Base-by-base conservation (phyloP, 2,888 invertebrate genomes). In the Pristionchus exspectatus region DNA sequence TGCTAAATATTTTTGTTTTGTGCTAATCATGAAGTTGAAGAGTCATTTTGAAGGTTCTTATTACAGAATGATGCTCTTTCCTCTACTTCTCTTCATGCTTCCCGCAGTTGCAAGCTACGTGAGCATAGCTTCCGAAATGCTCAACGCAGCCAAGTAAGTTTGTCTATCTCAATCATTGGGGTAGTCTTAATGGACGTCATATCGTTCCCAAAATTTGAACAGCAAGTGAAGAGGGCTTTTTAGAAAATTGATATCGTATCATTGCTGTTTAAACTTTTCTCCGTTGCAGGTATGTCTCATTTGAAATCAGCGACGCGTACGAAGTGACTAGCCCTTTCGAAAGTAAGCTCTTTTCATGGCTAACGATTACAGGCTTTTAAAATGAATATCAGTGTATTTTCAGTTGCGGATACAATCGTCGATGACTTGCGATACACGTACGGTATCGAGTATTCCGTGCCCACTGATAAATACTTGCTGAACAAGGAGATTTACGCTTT, bases 401-500 rank as follows among this genome's bases (percentile, higher is more conserved):
- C 77, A 77, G 77, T 77, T 24, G 77, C 77, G 3, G 77, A 77
- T 24, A 77, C 77, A 2, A 50, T 77, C 44, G 77, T 77, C 10
- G 77, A 77, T 21, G 77, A 77, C 21, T 30, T 77, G 4, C 27
- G 33, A 30, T n/a, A 72, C 7, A 72, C 72, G 72, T 72, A 72
- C 33, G 72, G 72, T 1, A 72, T 72, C 4, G 72, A 72, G 18
- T 72, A 72, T 18, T 30, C 30, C 3, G 14, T 30, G 14, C 30
- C 33, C 2, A 72, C 72, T n/a, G 72, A 72, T 12, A 72, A 16
- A 4, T 72, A 72, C 33, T 33, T 72, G 2, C 33, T 72, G 16
- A 72, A 72, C 72, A 72, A 33, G 72, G 72, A 72, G 72, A 33
- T 72, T 16, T 27, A 72, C 33, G 72, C 72, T 33, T 72, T 72